Base-by-base conservation (phyloP, 2,888 invertebrate genomes). In the Sepioteuthis lessoniana region DNA sequence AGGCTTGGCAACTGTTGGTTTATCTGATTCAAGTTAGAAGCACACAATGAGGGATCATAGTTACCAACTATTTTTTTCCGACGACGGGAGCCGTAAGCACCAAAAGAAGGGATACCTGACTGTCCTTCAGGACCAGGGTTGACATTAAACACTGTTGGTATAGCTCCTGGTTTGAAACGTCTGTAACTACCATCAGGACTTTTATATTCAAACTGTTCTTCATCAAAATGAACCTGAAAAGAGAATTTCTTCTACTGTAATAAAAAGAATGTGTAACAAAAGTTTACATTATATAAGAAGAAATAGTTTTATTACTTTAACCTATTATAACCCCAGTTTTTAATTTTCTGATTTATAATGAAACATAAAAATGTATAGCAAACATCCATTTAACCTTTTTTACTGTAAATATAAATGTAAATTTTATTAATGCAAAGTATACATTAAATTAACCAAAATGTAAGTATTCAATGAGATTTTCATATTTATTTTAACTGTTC, bases 141-240 rank as follows among this genome's bases (percentile, higher is more conserved):
- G 46, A 92, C 47, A 92, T 92, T 47, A 35, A 92, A 92, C 42
- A 92, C n/a, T 19, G 92, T 92, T 28, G 92, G 92, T 47, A 92
- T 92, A 3, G 92, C 92, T 47, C 92, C 92, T 47, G 92, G 92
- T 46, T 92, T 92, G n/a, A 92, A 92, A 92, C 92, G 47, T 47
- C 47, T 92, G 92, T 35, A 25, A 92, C 46, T 28, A 21, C 92
- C 92, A n/a, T 92, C 92, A 46, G 92, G 46, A 19, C 37, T 46
- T 31, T 92, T 92, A n/a, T 92, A 92, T 21, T 92, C 92, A 92
- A 92, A 92, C n/a, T 92, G 92, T 7, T 47, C 47, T n/a, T 92
- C 92, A 46, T 92, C 92, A 92, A 92, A 92, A 92, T 92, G 92
- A 47, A 92, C 92, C 92, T 92, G 92, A 13, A 92, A 42, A 92